Percentiles rank a stretch among this genome's conserved stretches.
These are phyloP conservation scores for Pempheris klunzingeri DNA, from an alignment of 2,797 vertebrate species.

Conservation along the genomic window DNA sequence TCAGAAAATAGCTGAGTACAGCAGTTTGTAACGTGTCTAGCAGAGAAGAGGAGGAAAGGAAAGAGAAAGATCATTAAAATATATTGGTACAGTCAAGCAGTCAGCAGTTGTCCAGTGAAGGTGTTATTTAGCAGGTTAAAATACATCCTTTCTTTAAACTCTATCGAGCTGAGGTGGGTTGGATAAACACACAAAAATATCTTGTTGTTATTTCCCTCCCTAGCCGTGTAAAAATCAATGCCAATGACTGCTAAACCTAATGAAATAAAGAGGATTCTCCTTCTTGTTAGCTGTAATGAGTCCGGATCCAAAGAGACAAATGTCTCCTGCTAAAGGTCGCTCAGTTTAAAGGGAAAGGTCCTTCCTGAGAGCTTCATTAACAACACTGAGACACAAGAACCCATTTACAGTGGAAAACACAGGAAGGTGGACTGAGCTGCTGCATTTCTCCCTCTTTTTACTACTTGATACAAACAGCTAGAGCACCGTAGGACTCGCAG, in stretches of 20 bases:
- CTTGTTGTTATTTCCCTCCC: constrained; percentile 11
- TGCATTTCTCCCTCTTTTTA: constrained; percentile 7
- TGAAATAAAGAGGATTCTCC: constrained; percentile 31
- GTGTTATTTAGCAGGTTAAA: background rate
- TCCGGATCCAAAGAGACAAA: constrained; percentile 48
- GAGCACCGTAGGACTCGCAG: constrained; percentile 18
- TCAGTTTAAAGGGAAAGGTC: background rate
- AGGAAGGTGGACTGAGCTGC: background rate
- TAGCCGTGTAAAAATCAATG: constrained; percentile 35
- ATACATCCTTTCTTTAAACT: background rate
- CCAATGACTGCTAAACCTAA: constrained; percentile 29
- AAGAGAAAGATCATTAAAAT: background rate
- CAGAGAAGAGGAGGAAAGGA: background rate
- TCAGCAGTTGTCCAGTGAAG: background rate
- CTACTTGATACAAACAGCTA: constrained; percentile 12
- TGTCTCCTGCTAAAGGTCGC: constrained; percentile 23
- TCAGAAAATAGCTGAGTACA: constrained; percentile 21
- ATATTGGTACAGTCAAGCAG: background rate
- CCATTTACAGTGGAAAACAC: background rate
- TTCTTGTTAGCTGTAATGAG: constrained; percentile 35
- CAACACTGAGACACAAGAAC: background rate
- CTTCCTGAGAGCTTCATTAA: constrained; percentile 24
- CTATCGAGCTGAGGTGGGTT: background rate
- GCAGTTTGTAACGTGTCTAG: constrained; percentile 1
- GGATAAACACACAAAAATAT: constrained; percentile 17